Conservation (phyloP, 35 echinoderm and acorn worm species). For the Diadema setosum region DNA sequence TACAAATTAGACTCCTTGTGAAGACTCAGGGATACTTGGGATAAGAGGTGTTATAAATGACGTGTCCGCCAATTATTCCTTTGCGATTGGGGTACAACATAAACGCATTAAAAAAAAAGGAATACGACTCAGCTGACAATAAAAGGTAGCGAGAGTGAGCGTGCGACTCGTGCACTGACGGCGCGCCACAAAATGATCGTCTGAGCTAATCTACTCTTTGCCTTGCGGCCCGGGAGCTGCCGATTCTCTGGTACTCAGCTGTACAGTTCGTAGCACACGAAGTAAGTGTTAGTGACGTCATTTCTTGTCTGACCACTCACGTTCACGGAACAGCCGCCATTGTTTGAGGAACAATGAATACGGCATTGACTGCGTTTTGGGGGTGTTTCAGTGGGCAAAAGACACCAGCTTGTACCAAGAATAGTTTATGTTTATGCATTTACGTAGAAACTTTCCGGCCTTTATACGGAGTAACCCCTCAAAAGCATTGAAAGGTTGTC, state of each 20-base stretch:
- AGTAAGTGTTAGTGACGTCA: neutral
- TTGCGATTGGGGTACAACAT: neutral
- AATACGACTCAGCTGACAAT: neutral
- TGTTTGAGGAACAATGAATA: neutral
- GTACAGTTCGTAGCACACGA: neutral
- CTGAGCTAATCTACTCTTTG: neutral
- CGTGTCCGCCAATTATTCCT: neutral
- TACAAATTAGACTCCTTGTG: no score
- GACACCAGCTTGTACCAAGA: no score
- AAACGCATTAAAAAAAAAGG: no score
- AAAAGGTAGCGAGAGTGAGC: neutral
- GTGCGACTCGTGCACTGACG: conserved; percentile 11
- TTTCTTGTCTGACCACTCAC: neutral
- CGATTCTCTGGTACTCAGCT: neutral
- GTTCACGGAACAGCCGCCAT: neutral
- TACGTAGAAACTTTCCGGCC: no score
- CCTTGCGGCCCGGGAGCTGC: neutral
- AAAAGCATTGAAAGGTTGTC: no score
- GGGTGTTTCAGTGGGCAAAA: no score
- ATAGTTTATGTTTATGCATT: no score
- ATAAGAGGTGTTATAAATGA: neutral
- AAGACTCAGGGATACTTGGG: no score
- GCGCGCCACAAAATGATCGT: neutral
- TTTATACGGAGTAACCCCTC: no score
- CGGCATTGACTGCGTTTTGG: no score